Percentiles rank a stretch among this genome's conserved stretches.
Evolutionary conservation across 2,113 vertebrate species (phyloP).

Genomic region (Mirza zaza): DNA sequence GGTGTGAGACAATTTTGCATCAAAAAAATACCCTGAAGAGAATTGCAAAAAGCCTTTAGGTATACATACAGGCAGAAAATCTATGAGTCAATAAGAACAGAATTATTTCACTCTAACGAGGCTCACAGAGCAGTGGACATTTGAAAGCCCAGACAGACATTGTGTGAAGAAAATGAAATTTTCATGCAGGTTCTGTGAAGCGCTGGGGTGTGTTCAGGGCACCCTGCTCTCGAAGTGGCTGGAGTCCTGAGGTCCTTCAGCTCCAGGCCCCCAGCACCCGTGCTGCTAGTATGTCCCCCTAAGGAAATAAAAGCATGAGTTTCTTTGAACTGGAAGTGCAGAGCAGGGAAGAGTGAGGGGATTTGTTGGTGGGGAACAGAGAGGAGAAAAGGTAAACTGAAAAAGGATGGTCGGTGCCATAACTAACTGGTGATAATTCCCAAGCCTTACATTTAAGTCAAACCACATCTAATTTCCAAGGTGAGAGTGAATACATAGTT

Average conservation of each 20-base stretch:
- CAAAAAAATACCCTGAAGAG: neutral
- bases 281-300: neutral
- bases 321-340: neutral
- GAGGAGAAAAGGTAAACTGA: neutral
- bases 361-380: neutral
- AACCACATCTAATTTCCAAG: neutral
- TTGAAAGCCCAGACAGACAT: neutral
- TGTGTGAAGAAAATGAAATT: slow-evolving; percentile 43
- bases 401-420: neutral
- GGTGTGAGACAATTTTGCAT: slow-evolving; percentile 44
- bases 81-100: slow-evolving; percentile 38
- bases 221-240: neutral
- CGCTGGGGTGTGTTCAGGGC: neutral
- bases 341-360: neutral
- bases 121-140: slow-evolving; percentile 37
- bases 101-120: slow-evolving; percentile 56
- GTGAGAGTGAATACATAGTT: fast-evolving
- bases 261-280: neutral
- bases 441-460: neutral
- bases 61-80: slow-evolving; percentile 58
- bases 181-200: neutral
- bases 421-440: neutral
- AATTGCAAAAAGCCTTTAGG: slow-evolving; percentile 54
- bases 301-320: neutral
- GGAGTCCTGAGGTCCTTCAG: neutral